phyloP scores from a whole-genome alignment of 2,888 invertebrate genomes.

The Siphonodentalium dalli region DNA sequence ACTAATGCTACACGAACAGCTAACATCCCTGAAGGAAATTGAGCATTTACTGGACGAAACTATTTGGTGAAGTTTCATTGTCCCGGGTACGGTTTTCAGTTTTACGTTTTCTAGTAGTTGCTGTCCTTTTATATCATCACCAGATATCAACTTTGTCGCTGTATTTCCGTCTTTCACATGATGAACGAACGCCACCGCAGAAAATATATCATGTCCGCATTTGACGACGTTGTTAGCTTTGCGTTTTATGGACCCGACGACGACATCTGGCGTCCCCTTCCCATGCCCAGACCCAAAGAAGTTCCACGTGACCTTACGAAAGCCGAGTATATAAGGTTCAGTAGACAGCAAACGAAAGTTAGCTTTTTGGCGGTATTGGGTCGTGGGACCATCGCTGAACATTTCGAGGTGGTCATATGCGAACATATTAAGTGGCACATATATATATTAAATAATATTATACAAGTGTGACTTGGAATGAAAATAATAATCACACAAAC shows the following conservation, averaged over 20 bases:
- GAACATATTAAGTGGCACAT: no score
- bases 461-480: no score
- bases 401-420: slow-evolving; percentile 23
- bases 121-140: not conserved
- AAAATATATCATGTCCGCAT: slow-evolving; percentile 27
- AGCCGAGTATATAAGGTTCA: slow-evolving; percentile 18
- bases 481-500: no score
- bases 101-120: not conserved
- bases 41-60: no score
- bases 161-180: slow-evolving; percentile 1
- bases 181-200: slow-evolving; percentile 16
- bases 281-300: slow-evolving; percentile 59
- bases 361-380: slow-evolving; percentile 59
- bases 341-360: slow-evolving; percentile 56
- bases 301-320: slow-evolving; percentile 42
- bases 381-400: slow-evolving; percentile 50
- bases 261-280: slow-evolving; percentile 58
- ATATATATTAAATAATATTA: no score
- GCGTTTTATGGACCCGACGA: slow-evolving; percentile 51
- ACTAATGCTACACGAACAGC: no score
- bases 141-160: slow-evolving; percentile 12
- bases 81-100: slow-evolving; percentile 9
- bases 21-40: no score
- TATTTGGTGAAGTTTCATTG: slow-evolving; percentile 14
- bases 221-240: slow-evolving; percentile 31